Conservation (phyloP, 2,888 invertebrate genomes). For the Callyntrura guangdongensis region DNA sequence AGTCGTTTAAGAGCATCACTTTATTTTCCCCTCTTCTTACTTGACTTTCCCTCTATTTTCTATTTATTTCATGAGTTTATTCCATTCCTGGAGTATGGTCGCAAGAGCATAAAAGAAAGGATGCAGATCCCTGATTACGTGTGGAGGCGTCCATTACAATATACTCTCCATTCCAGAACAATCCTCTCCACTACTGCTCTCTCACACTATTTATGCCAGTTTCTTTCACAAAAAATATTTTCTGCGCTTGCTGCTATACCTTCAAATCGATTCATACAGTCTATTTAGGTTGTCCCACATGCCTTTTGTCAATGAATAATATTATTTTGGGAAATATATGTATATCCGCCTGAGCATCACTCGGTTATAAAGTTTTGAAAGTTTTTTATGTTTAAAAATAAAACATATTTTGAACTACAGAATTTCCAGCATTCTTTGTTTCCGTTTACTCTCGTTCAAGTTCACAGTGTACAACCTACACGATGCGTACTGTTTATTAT, state of each 20-base stretch:
- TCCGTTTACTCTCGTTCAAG: too few species aligned
- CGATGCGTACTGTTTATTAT: too few species aligned
- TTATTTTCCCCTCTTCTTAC: conserved; percentile 11
- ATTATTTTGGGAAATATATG: too few species aligned
- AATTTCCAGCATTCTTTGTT: too few species aligned
- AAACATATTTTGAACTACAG: too few species aligned
- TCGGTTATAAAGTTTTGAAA: too few species aligned
- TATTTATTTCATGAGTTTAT: conserved; percentile 42
- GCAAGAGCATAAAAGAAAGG: not conserved
- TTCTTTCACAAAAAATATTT: conserved; percentile 4
- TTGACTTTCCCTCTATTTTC: conserved; percentile 23
- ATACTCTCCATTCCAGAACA: conserved; percentile 17
- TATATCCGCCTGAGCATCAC: too few species aligned
- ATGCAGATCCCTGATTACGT: conserved; percentile 37
- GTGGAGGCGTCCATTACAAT: conserved; percentile 46
- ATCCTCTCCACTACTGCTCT: conserved; percentile 19
- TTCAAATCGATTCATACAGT: not conserved
- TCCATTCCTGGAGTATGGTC: not conserved
- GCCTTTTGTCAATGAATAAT: too few species aligned
- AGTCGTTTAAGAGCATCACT: conserved; percentile 48
- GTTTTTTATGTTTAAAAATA: too few species aligned
- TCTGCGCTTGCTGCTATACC: not conserved
- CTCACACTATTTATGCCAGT: not conserved
- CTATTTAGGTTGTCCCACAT: too few species aligned
- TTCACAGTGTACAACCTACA: too few species aligned